Percentiles rank a stretch among this genome's conserved stretches.
These are phyloP conservation scores for Panagrolaimus sp. DNA, from an alignment of 1,140 invertebrate genomes.

Conservation along the genomic window DNA sequence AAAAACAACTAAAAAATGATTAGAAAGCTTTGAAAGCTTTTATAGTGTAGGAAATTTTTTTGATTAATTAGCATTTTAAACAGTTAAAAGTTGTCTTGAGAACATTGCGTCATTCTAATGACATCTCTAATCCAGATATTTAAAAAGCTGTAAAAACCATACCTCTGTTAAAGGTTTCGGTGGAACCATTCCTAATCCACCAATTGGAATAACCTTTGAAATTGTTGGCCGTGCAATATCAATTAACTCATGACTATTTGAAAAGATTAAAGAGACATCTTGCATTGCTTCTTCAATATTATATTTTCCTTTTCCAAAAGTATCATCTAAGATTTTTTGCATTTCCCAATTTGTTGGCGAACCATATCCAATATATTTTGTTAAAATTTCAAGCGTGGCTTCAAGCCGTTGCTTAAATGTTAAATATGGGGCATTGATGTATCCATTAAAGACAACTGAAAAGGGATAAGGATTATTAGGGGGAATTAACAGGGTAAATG, in stretches of 20 bases:
- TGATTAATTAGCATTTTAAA: too few species aligned
- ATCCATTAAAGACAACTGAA: slow-evolving; percentile 6
- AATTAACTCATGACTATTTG: background rate
- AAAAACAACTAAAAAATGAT: too few species aligned
- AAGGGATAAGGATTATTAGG: background rate
- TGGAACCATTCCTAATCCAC: background rate
- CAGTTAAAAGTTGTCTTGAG: too few species aligned
- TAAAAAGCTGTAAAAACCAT: too few species aligned
- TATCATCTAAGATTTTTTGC: background rate
- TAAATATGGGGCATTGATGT: background rate
- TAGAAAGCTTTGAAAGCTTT: too few species aligned
- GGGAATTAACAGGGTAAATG: background rate
- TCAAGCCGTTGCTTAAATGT: background rate
- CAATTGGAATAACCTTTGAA: background rate
- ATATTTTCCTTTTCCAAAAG: slow-evolving; percentile 1
- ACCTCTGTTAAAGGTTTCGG: background rate
- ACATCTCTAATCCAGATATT: too few species aligned
- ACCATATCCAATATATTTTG: background rate
- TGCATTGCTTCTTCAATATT: background rate
- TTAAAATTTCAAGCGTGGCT: background rate
- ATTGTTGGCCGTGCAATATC: background rate
- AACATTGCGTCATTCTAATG: too few species aligned
- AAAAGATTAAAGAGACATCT: background rate
- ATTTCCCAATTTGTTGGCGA: background rate
- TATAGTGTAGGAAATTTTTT: too few species aligned